Conservation (phyloP, 2,797 vertebrate species). For the Muscicapa comitata region DNA sequence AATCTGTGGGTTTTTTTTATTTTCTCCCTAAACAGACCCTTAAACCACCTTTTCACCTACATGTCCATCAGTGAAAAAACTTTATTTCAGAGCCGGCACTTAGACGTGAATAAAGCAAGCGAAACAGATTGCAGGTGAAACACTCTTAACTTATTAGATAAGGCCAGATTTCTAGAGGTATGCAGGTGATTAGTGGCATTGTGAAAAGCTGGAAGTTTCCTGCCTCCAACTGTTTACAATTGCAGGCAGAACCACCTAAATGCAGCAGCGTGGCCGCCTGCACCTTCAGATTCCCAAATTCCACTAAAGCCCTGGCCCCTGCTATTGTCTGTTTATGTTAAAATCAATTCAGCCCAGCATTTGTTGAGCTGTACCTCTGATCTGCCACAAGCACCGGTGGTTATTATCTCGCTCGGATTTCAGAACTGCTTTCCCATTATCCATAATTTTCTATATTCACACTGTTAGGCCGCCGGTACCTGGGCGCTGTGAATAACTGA, state of each 20-base stretch:
- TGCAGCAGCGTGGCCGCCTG: background rate
- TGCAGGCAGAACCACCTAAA: background rate
- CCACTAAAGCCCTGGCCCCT: background rate
- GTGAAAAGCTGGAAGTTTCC: background rate
- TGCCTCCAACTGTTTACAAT: background rate
- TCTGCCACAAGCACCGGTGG: background rate
- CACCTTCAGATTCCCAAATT: background rate
- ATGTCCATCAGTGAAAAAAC: background rate
- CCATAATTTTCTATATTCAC: conserved; percentile 54
- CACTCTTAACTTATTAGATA: background rate
- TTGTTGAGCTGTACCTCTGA: conserved; percentile 48
- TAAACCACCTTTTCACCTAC: background rate
- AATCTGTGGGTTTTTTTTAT: background rate
- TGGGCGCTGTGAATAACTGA: conserved; percentile 1
- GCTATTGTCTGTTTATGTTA: conserved; percentile 44
- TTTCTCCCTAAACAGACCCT: background rate
- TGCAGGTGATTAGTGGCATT: background rate
- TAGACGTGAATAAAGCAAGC: background rate
- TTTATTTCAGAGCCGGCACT: background rate
- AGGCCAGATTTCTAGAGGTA: background rate
- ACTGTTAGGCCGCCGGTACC: conserved; percentile 7
- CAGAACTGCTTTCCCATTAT: conserved; percentile 61
- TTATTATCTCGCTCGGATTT: conserved; percentile 49
- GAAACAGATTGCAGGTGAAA: background rate
- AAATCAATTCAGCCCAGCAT: conserved; percentile 44